Conservation (phyloP, 2,113 vertebrate genomes). For the Nestor notabilis region DNA sequence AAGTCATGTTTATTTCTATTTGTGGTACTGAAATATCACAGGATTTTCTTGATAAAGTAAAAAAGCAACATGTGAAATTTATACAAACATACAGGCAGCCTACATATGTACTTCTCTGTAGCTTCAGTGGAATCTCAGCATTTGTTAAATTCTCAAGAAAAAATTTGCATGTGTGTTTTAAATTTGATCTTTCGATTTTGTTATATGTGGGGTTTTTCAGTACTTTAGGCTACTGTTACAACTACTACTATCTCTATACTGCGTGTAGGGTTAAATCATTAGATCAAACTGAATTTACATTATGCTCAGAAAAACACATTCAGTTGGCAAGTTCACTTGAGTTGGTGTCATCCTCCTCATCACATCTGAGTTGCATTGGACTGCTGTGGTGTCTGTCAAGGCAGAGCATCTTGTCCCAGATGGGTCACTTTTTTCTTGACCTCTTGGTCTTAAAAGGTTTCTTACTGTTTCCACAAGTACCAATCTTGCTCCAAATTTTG, state of each 20-base stretch:
- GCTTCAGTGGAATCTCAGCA: neutral
- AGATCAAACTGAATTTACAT: neutral
- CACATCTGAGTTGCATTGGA: neutral
- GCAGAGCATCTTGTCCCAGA: neutral
- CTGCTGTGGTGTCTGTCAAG: neutral
- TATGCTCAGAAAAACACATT: accelerated
- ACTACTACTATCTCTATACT: neutral
- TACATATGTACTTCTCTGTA: accelerated
- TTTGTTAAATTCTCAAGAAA: neutral
- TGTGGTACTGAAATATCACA: neutral
- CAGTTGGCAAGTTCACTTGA: neutral
- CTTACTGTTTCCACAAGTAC: accelerated
- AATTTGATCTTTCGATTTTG: neutral
- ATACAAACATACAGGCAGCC: neutral
- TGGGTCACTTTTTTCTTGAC: neutral
- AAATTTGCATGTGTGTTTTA: neutral
- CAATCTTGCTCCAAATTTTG: neutral
- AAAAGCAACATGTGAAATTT: accelerated
- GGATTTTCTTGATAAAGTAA: neutral
- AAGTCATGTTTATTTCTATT: neutral
- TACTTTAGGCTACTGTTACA: neutral
- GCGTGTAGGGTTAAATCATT: neutral
- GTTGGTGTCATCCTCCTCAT: neutral
- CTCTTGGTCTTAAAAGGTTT: neutral
- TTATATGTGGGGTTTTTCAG: neutral